Evolutionary conservation across 2,797 vertebrate genomes (phyloP), one percentile per base, ranked within the genome.

Genomic region (Loriculus beryllinus): DNA sequence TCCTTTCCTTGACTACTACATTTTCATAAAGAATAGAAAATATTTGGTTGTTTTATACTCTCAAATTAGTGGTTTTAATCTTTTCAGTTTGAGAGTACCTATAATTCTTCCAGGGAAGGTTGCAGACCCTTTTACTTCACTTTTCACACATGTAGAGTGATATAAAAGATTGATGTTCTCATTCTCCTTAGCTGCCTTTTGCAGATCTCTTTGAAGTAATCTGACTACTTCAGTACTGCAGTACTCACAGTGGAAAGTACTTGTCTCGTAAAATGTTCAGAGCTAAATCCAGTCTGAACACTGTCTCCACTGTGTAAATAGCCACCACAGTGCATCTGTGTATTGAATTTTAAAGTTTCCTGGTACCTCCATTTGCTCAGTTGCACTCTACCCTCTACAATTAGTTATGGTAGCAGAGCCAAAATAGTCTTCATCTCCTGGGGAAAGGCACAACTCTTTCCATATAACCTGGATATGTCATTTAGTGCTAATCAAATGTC

Each of bases 301-400:
- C 57, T 47, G 65, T 69, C 91, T 93, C 63, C 37, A 15, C 77
- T 84, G 22, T 23, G 59, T 77, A 86, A 94, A 88, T 47, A 86
- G n/a, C 47, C 26, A 81, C 39, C 69, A 49, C 74, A 18, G 3
- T 31, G 14, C 79, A 76, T 85, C 82, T 86, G 40, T 63, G 9
- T 65, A 49, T 62, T 91, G 85, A 86, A 91, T 92, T 91, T 88
- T 91, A 74, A 90, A 39, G 26, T 79, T 88, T 91, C 37, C 80
- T 54, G 70, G 33, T 88, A 65, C 43, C 37, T 82, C 56, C 29
- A 28, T 91, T 90, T 91, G 49, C 64, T 88, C 40, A 57, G n/a
- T 74, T 92, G 43, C 51, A 65, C 72, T 92, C 31, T 90, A 29
- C 35, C 29, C 52, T 82, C 79, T 79, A 21, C 48, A 51, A 13